These are phyloP conservation scores for Maccullochella peelii DNA, from an alignment of 2,113 vertebrate species.

Conservation along the genomic window DNA sequence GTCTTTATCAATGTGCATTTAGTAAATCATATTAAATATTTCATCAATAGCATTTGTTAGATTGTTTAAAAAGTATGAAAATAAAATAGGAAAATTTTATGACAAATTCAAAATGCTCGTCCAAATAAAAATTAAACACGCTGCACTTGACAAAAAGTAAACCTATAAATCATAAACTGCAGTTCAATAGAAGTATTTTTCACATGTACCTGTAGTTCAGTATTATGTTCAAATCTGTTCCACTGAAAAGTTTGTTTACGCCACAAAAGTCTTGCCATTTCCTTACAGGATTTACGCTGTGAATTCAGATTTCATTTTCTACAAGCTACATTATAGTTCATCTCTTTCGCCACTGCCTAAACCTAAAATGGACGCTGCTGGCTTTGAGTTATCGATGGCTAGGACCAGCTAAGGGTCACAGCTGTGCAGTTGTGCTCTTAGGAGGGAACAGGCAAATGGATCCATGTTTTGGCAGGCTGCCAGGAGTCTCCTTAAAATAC, in stretches of 20 bases:
- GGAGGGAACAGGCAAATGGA: conserved; percentile 64
- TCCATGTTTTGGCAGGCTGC: conserved; percentile 72
- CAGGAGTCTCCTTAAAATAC: conserved; percentile 80
- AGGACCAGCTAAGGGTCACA: conserved; percentile 73
- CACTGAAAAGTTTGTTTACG: conserved; percentile 22
- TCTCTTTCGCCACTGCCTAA: conserved; percentile 55
- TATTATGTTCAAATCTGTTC: not conserved
- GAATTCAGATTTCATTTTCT: conserved; percentile 34
- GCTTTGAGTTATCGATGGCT: conserved; percentile 67
- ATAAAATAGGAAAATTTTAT: not conserved
- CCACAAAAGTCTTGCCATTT: not conserved
- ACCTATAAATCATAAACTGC: conserved; percentile 14
- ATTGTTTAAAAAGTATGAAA: conserved; percentile 1
- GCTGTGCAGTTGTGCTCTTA: conserved; percentile 77
- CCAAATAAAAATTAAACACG: not conserved
- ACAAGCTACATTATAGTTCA: conserved; percentile 29
- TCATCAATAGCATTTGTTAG: not conserved
- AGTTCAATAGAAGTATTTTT: not conserved
- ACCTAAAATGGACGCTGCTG: conserved; percentile 84
- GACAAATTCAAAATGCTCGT: conserved; percentile 11
- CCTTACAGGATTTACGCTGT: not conserved
- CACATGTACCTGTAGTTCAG: not conserved
- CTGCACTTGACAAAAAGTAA: not conserved
- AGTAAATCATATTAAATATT: conserved; percentile 6
- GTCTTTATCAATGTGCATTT: not conserved